phyloP scores from a whole-genome alignment of 2,113 vertebrate genomes.

The Struthio camelus region DNA sequence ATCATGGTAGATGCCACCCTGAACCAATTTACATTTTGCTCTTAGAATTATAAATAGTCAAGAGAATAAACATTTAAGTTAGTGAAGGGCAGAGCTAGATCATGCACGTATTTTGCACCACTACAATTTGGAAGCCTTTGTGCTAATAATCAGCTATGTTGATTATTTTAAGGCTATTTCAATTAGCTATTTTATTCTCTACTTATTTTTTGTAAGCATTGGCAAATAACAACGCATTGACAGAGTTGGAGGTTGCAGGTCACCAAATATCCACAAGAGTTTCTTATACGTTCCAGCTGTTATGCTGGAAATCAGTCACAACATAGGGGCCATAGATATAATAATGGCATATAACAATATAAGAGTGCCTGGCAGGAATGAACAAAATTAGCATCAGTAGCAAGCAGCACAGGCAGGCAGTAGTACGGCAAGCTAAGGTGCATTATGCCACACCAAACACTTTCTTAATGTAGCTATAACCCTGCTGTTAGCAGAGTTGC shows the following conservation, averaged over 20 bases:
- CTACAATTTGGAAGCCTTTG: not conserved
- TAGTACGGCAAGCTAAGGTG: not conserved
- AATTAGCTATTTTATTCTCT: not conserved
- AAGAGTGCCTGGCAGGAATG: not conserved
- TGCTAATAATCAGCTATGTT: not conserved
- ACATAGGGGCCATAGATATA: not conserved
- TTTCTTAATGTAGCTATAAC: not conserved
- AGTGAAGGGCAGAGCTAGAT: not conserved
- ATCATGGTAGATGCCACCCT: not conserved
- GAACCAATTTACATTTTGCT: not conserved
- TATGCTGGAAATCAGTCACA: not conserved
- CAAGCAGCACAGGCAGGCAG: not conserved
- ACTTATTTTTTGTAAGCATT: not conserved
- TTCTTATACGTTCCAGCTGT: not conserved
- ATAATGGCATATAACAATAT: accelerated
- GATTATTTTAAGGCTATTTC: not conserved
- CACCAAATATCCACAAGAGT: not conserved
- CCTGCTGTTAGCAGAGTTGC: not conserved
- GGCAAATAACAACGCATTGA: not conserved
- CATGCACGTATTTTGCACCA: not conserved
- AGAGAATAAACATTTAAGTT: not conserved
- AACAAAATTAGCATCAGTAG: not conserved
- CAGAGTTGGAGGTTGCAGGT: not conserved
- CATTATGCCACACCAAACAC: not conserved
- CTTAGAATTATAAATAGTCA: not conserved